Conservation (phyloP, 2,888 invertebrate species). For the Eucera pruinosa region DNA sequence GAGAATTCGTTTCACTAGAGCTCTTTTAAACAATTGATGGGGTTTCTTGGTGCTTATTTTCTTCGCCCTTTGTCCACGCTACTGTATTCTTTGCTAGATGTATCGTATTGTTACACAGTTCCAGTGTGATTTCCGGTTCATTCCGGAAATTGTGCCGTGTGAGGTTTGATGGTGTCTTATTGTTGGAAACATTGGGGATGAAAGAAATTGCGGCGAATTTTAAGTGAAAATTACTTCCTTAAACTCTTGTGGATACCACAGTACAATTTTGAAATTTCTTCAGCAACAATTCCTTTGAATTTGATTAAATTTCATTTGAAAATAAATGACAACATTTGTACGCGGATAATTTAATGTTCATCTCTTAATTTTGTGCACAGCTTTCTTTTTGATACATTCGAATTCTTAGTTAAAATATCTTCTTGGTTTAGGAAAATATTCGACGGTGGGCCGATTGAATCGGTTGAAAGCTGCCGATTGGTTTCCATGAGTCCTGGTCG, state of each 20-base stretch:
- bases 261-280: too few relatives aligned
- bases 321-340: too few relatives aligned
- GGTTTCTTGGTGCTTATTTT: not conserved
- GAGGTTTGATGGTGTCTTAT: not conserved
- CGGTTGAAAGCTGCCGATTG: conserved; percentile 46
- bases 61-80: conserved; percentile 13
- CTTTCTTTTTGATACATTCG: not conserved
- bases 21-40: too few relatives aligned
- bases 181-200: not conserved
- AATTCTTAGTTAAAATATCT: conserved; percentile 40
- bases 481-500: conserved; percentile 44
- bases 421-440: conserved; percentile 33
- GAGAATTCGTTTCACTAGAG: not conserved
- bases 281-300: too few relatives aligned
- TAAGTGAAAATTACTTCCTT: not conserved
- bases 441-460: conserved; percentile 40
- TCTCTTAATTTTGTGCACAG: too few relatives aligned
- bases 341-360: too few relatives aligned
- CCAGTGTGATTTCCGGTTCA: not conserved
- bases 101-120: not conserved
- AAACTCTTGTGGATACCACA: too few relatives aligned
- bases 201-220: not conserved
- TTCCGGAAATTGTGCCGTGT: not conserved
- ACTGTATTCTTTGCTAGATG: conserved; percentile 7
- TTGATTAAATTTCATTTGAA: too few relatives aligned